Evolutionary conservation across 2,888 invertebrate species (phyloP).

Genomic region (Schrankia costaestrigalis): DNA sequence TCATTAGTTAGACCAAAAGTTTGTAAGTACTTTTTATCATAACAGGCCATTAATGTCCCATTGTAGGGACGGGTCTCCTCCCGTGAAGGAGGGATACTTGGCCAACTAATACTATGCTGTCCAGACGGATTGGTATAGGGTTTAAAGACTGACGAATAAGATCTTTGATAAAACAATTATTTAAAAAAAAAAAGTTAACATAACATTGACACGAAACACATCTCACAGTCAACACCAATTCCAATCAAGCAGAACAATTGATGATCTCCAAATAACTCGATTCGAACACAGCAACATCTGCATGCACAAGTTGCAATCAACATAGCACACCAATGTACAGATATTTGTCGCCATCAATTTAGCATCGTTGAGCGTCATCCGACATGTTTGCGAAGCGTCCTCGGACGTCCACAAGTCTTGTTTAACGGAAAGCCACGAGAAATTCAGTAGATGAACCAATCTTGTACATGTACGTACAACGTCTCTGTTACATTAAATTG

Average conservation of each 20-base stretch:
- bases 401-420: conserved; percentile 46
- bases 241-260: conserved; percentile 9
- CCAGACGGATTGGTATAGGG: too few species aligned
- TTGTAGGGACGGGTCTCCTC: too few species aligned
- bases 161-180: too few species aligned
- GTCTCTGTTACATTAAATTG: conserved; percentile 73
- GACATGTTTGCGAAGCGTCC: conserved; percentile 51
- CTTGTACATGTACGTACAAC: conserved; percentile 42
- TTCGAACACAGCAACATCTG: conserved; percentile 5
- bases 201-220: too few species aligned
- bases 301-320: conserved; percentile 17
- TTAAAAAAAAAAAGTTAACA: too few species aligned
- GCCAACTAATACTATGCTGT: too few species aligned
- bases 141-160: too few species aligned
- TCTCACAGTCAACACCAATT: not conserved
- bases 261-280: conserved; percentile 16
- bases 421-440: conserved; percentile 55
- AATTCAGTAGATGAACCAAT: conserved; percentile 60
- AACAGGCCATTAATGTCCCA: too few species aligned
- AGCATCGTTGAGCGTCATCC: conserved; percentile 44
- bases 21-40: too few species aligned
- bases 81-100: too few species aligned
- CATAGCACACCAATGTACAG: conserved; percentile 20
- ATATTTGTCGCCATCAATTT: conserved; percentile 60
- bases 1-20: too few species aligned